Evolutionary conservation across 1,140 invertebrate genomes (phyloP).

Genomic region (Eubasilissa regina): DNA sequence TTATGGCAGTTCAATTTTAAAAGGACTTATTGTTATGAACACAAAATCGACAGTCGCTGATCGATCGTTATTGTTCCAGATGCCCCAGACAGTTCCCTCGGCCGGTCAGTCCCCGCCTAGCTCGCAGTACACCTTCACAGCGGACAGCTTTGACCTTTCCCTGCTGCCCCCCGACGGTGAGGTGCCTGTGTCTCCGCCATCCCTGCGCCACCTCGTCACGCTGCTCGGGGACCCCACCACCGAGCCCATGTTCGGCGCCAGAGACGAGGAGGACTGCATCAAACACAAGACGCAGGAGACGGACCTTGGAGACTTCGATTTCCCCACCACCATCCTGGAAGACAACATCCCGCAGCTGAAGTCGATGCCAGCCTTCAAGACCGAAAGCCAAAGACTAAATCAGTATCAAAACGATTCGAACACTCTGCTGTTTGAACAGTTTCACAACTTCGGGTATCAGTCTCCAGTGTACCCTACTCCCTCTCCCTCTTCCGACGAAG

Average conservation of each 20-base stretch:
- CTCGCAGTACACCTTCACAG: constrained; percentile 77
- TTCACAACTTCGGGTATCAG: constrained; percentile 59
- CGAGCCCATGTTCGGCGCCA: constrained; percentile 68
- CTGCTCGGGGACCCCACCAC: constrained; percentile 70
- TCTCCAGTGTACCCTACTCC: constrained; percentile 66
- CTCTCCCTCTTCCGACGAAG: constrained; percentile 71
- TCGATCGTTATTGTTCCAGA: constrained; percentile 72
- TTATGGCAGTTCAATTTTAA: too few relatives aligned
- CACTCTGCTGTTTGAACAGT: constrained; percentile 67
- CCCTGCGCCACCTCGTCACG: constrained; percentile 72
- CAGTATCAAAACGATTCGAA: constrained; percentile 65
- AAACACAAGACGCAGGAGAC: constrained; percentile 39
- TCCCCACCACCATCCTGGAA: constrained; percentile 65
- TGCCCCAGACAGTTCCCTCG: constrained; percentile 86
- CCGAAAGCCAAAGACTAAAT: constrained; percentile 61
- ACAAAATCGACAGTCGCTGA: too few relatives aligned
- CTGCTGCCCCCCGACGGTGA: constrained; percentile 78
- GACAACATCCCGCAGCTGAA: constrained; percentile 63
- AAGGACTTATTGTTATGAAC: not conserved
- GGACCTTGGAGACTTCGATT: constrained; percentile 62
- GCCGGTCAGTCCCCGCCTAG: constrained; percentile 81
- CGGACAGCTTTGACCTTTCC: constrained; percentile 82
- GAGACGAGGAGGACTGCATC: constrained; percentile 52
- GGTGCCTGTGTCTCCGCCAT: constrained; percentile 73
- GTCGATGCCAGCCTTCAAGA: constrained; percentile 67